Conservation (phyloP, 1,140 invertebrate species). For the Pseudomyrmex flavicornis region DNA sequence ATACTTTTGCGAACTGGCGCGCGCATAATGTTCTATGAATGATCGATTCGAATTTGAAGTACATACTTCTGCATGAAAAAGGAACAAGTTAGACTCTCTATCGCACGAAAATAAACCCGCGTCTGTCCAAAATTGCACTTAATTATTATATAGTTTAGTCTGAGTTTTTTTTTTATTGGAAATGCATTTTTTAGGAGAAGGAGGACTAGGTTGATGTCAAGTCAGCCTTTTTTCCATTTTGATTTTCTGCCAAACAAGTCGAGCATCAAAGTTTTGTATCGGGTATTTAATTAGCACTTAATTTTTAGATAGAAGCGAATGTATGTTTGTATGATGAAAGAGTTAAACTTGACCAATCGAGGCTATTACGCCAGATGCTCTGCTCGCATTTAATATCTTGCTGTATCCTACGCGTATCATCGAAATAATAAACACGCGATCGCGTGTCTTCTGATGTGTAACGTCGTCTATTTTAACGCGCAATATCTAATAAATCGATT, state of each 20-base stretch:
- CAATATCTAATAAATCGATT: slow-evolving; percentile 8
- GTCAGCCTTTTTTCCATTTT: too few species aligned
- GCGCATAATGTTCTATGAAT: slow-evolving; percentile 4
- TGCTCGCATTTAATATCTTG: background rate
- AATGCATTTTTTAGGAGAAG: too few species aligned
- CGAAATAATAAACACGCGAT: background rate
- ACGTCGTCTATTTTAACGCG: slow-evolving; percentile 1
- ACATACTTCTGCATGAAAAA: background rate
- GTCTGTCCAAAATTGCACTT: too few species aligned
- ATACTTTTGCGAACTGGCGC: background rate
- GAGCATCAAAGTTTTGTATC: too few species aligned
- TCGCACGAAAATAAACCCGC: too few species aligned
- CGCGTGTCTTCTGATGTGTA: background rate
- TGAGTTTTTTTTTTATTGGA: too few species aligned
- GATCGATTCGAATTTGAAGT: background rate
- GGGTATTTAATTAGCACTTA: too few species aligned
- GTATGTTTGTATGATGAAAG: too few species aligned
- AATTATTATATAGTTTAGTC: too few species aligned
- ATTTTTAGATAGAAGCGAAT: too few species aligned
- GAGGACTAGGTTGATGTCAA: too few species aligned
- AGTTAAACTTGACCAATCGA: background rate
- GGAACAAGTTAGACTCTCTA: background rate
- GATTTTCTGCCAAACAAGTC: too few species aligned
- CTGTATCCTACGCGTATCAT: background rate
- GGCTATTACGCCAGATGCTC: background rate